A percentile compares a stretch with the other conserved stretches of the same genome.
phyloP scores from a whole-genome alignment of 2,888 invertebrate genomes.

The Drosophila atroscutellata region DNA sequence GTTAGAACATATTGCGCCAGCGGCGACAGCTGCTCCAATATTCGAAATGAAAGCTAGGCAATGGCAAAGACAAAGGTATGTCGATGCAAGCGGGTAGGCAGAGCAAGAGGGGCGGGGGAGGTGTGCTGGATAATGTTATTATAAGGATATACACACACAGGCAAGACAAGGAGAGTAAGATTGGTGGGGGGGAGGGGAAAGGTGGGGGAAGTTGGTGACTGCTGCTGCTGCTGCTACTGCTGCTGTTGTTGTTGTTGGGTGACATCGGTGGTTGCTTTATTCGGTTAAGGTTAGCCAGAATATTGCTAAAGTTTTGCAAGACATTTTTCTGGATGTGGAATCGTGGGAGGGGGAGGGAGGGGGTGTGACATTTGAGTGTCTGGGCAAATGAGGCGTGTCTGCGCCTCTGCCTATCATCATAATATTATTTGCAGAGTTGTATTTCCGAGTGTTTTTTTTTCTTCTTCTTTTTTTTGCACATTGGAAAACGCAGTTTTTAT shows the following conservation, averaged over 20 bases:
- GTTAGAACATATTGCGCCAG: slow-evolving; percentile 48
- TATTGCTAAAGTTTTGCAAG: slow-evolving; percentile 61
- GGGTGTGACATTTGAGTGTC: neutral
- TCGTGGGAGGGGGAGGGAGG: neutral
- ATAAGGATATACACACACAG: slow-evolving; percentile 19
- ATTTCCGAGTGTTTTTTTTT: neutral
- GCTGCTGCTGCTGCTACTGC: slow-evolving; percentile 11
- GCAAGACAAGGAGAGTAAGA: neutral
- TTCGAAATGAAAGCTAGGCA: slow-evolving; percentile 27
- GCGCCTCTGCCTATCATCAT: slow-evolving; percentile 9
- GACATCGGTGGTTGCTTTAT: slow-evolving; percentile 65
- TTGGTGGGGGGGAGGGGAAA: neutral
- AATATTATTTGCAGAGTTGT: neutral
- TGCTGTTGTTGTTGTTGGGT: neutral
- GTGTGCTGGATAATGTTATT: slow-evolving; percentile 28
- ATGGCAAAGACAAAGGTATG: slow-evolving; percentile 16
- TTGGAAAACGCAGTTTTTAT: slow-evolving; percentile 12
- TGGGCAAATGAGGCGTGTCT: slow-evolving; percentile 15
- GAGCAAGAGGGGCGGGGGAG: neutral
- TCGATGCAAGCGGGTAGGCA: neutral
- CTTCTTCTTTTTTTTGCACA: neutral
- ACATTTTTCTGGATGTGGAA: neutral
- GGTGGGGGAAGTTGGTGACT: neutral
- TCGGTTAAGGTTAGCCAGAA: slow-evolving; percentile 59
- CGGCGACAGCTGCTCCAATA: slow-evolving; percentile 61